phyloP scores from a whole-genome alignment of 2,797 vertebrate species.

The Lacerta agilis region DNA sequence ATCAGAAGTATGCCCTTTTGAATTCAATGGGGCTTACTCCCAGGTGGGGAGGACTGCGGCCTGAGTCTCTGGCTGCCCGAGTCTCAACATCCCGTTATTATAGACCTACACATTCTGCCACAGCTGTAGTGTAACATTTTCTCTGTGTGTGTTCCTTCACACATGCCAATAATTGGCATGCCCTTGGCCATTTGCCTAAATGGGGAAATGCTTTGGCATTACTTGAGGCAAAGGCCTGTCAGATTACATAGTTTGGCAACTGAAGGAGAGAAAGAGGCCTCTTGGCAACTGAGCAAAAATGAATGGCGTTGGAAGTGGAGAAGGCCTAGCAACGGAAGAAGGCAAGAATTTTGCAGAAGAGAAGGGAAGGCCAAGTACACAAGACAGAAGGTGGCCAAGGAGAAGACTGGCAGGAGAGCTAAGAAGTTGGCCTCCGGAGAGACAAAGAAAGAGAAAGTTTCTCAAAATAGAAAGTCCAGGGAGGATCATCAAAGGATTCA shows the following conservation, averaged over 20 bases:
- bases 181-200: conserved; percentile 35
- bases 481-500: conserved; percentile 72
- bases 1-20: too few species aligned
- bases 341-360: conserved; percentile 42
- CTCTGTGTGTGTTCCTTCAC: conserved; percentile 51
- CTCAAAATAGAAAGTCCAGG: conserved; percentile 70
- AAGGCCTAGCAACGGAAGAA: conserved; percentile 21
- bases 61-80: background rate
- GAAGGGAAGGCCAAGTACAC: conserved; percentile 53
- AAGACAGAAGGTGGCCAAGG: conserved; percentile 60
- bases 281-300: background rate
- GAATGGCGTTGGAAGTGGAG: conserved; percentile 12
- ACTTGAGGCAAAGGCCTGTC: conserved; percentile 6
- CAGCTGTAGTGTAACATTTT: conserved; percentile 56
- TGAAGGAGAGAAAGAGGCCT: conserved; percentile 19
- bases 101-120: conserved; percentile 51
- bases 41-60: too few species aligned
- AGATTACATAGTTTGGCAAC: conserved; percentile 38
- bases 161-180: background rate
- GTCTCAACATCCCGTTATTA: conserved; percentile 55
- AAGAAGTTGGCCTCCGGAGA: conserved; percentile 69
- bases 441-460: conserved; percentile 62
- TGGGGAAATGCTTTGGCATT: conserved; percentile 32
- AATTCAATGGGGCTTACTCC: too few species aligned
- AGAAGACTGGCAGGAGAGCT: conserved; percentile 69